These are phyloP conservation scores for Hypercompe scribonia DNA, from an alignment of 2,888 invertebrate species.

Conservation along the genomic window DNA sequence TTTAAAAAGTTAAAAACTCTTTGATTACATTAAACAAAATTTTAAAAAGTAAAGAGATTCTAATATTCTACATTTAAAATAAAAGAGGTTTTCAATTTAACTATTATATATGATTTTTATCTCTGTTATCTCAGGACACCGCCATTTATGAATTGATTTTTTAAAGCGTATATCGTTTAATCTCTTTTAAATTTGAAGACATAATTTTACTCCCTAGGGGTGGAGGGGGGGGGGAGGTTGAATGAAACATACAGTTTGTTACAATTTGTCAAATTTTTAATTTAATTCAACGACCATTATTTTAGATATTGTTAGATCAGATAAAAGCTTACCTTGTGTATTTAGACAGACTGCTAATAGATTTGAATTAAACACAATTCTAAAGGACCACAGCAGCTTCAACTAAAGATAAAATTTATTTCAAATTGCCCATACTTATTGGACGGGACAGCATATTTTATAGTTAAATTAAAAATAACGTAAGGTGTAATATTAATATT, in stretches of 20 bases:
- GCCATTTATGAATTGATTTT: neutral
- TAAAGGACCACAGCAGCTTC: neutral
- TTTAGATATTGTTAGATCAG: too few relatives aligned
- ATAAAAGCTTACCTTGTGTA: neutral
- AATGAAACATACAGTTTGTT: too few relatives aligned
- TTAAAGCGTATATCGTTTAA: too few relatives aligned
- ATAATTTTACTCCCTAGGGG: too few relatives aligned
- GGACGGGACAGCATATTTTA: neutral
- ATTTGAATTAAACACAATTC: neutral
- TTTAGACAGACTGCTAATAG: neutral
- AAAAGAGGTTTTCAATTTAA: neutral
- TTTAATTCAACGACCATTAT: too few relatives aligned
- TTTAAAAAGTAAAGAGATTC: neutral
- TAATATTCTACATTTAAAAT: neutral
- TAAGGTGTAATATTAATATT: slow-evolving; percentile 19
- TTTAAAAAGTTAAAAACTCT: too few relatives aligned
- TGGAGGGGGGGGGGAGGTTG: too few relatives aligned
- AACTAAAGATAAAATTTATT: neutral
- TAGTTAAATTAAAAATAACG: neutral
- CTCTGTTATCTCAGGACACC: neutral
- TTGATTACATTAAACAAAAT: too few relatives aligned
- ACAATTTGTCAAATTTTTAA: too few relatives aligned
- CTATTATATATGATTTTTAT: neutral
- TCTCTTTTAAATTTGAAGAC: too few relatives aligned
- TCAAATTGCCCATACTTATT: neutral